A percentile compares a stretch with the other conserved stretches of the same genome.
phyloP scores from a whole-genome alignment of 2,888 invertebrate species.

The Drosophila paracracens region DNA sequence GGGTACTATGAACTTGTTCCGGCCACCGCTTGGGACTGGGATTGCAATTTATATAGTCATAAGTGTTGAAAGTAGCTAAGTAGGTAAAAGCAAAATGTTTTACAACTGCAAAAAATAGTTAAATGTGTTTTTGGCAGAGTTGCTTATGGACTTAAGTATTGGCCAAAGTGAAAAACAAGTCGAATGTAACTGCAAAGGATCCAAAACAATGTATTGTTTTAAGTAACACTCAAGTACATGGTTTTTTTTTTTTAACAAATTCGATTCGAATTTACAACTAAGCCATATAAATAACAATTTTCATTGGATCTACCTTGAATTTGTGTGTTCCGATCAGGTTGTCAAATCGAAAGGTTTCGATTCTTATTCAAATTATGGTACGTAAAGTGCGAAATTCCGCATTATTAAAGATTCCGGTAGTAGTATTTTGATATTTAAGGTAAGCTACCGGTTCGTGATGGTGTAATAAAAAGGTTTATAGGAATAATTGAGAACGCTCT shows the following conservation, averaged over 20 bases:
- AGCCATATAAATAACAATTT: not conserved
- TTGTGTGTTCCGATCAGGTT: not conserved
- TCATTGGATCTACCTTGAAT: not conserved
- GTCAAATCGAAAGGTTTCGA: not conserved
- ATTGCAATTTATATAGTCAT: conserved; percentile 19
- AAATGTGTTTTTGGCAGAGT: not conserved
- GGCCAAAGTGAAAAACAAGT: not conserved
- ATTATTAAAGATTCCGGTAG: not conserved
- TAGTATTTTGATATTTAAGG: not conserved
- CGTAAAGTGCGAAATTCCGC: not conserved
- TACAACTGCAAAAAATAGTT: not conserved
- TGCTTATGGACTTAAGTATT: not conserved
- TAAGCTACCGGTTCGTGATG: not conserved
- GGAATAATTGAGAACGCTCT: not conserved
- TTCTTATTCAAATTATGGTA: not conserved
- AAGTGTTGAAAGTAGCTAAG: conserved; percentile 18
- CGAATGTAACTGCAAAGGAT: not conserved
- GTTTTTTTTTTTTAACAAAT: not conserved
- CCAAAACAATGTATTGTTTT: not conserved
- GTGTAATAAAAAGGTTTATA: not conserved
- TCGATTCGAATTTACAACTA: not conserved
- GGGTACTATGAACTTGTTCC: conserved; percentile 10
- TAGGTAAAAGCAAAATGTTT: not conserved
- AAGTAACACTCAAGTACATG: too few relatives aligned
- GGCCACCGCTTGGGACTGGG: not conserved